These are phyloP conservation scores for Notothenia coriiceps DNA, from an alignment of 2,113 vertebrate species.

Conservation along the genomic window DNA sequence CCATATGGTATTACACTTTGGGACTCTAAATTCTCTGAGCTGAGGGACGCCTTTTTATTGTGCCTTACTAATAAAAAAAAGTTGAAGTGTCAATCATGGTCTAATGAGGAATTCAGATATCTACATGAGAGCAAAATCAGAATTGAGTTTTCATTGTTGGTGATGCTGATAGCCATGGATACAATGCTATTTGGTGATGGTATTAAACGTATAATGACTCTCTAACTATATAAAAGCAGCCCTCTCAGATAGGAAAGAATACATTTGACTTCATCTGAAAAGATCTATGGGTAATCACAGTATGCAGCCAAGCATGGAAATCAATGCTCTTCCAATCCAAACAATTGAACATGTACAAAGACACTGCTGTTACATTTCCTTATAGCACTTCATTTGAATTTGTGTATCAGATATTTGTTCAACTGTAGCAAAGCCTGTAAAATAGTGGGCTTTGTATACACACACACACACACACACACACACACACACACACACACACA, in stretches of 20 bases:
- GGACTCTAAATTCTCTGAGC: constrained; percentile 36
- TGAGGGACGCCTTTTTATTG: constrained; percentile 51
- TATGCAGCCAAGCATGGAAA: constrained; percentile 2
- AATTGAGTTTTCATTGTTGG: constrained; percentile 25
- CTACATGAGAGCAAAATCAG: constrained; percentile 37
- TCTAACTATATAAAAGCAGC: constrained; percentile 22
- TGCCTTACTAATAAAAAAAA: constrained; percentile 56
- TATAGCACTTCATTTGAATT: neutral
- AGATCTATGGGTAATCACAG: constrained; percentile 22
- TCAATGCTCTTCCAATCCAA: neutral
- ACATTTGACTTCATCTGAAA: neutral
- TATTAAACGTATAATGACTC: constrained; percentile 12
- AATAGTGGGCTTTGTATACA: neutral
- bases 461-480: neutral
- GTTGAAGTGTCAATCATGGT: constrained; percentile 18
- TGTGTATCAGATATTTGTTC: constrained; percentile 5
- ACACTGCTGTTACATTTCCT: constrained; percentile 12
- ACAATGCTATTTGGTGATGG: constrained; percentile 21
- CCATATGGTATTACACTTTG: constrained; percentile 31
- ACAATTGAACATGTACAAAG: constrained; percentile 35
- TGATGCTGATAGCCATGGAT: constrained; percentile 21
- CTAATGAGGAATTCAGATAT: constrained; percentile 57
- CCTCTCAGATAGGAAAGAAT: neutral
- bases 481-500: neutral
- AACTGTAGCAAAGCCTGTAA: neutral